Conservation (phyloP, 1,140 invertebrate species). For the Neodiprion virginianus region DNA sequence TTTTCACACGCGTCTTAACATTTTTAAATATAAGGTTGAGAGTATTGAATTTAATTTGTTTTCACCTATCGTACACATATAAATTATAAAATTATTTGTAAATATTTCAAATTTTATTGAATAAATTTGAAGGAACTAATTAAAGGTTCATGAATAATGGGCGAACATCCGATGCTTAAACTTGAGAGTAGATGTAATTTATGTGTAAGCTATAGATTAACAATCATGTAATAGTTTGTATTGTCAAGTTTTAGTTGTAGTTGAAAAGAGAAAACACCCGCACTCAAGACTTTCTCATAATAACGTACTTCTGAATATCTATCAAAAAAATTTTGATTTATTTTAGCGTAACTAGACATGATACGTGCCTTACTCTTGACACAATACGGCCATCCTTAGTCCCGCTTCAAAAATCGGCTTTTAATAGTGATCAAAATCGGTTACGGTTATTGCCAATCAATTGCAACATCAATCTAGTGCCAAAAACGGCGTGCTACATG, state of each 20-base stretch:
- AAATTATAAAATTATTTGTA: slow-evolving; percentile 32
- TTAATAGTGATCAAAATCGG: slow-evolving; percentile 16
- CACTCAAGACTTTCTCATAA: slow-evolving; percentile 16
- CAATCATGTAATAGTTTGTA: slow-evolving; percentile 23
- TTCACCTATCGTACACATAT: slow-evolving; percentile 24
- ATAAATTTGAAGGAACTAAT: background rate
- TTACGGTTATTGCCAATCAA: slow-evolving; percentile 11
- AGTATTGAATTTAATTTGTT: slow-evolving; percentile 25
- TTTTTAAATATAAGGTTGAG: slow-evolving; percentile 18
- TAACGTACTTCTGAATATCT: slow-evolving; percentile 10
- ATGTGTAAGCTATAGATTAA: slow-evolving; percentile 14
- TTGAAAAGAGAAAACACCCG: slow-evolving; percentile 26
- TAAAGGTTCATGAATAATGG: background rate
- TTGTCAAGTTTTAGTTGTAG: background rate
- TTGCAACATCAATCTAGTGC: slow-evolving; percentile 26
- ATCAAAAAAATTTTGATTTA: slow-evolving; percentile 21
- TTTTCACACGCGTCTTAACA: slow-evolving; percentile 16
- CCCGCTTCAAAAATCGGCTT: slow-evolving; percentile 18
- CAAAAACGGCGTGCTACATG: slow-evolving; percentile 25
- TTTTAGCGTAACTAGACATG: slow-evolving; percentile 26
- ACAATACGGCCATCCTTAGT: slow-evolving; percentile 19
- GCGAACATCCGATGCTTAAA: background rate
- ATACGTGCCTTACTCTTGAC: slow-evolving; percentile 39
- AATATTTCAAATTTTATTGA: slow-evolving; percentile 18
- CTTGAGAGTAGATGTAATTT: slow-evolving; percentile 12